Conservation (phyloP, 2,113 vertebrate genomes). For the Sapajus apella region DNA sequence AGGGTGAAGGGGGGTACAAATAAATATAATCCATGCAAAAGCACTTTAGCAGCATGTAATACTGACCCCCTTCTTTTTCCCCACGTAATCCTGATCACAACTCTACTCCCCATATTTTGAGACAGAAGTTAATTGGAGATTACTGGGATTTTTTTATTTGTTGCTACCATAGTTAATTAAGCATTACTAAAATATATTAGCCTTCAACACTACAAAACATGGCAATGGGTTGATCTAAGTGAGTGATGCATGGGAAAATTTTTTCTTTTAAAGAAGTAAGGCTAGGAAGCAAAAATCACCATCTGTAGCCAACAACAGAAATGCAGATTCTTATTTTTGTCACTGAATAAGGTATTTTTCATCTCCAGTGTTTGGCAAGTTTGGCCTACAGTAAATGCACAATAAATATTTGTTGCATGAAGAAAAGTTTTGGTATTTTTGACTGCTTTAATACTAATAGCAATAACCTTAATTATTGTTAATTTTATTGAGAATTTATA, state of each 20-base stretch:
- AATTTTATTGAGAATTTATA: not conserved
- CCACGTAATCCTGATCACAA: not conserved
- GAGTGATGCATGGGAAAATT: not conserved
- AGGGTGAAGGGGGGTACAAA: not conserved
- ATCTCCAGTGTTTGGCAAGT: not conserved
- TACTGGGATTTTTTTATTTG: not conserved
- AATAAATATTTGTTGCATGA: not conserved
- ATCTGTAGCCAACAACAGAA: not conserved
- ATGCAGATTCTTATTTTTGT: not conserved
- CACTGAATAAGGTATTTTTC: not conserved
- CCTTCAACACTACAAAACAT: not conserved
- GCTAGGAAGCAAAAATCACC: not conserved
- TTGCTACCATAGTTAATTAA: not conserved
- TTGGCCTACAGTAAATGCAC: not conserved
- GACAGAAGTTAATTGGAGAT: not conserved
- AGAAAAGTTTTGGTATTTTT: constrained; percentile 23
- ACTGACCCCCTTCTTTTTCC: not conserved
- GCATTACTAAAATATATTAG: not conserved
- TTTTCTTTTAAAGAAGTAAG: not conserved
- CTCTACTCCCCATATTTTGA: not conserved
- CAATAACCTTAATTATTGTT: not conserved
- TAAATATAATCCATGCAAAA: not conserved
- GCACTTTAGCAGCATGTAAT: not conserved
- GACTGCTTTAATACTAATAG: not conserved
- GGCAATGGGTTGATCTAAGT: not conserved